Percentiles rank a stretch among this genome's conserved stretches.
Conservation (phyloP, 1,140 invertebrate genomes). For the Latrodectus geometricus region DNA sequence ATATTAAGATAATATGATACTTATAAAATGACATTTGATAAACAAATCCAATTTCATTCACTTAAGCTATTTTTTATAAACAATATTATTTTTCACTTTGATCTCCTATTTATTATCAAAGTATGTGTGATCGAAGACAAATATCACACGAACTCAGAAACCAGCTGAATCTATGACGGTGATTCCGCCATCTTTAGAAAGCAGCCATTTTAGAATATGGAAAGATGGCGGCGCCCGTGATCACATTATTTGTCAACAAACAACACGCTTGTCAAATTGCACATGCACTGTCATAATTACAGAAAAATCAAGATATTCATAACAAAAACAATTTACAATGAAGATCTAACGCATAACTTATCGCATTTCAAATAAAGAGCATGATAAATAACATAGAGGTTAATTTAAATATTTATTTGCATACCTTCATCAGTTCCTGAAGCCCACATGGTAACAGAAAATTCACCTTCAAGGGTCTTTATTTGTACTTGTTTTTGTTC, state of each 20-base stretch:
- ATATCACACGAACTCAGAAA: no score
- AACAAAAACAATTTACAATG: not conserved
- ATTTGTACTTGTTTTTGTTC: slow-evolving; percentile 99
- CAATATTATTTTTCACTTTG: no score
- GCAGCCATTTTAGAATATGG: slow-evolving; percentile 49
- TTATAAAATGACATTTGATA: no score
- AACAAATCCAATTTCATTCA: no score
- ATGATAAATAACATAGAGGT: not conserved
- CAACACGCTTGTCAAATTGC: slow-evolving; percentile 1
- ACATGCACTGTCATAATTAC: not conserved
- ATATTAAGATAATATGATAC: no score
- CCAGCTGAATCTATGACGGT: no score
- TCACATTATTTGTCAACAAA: slow-evolving; percentile 52
- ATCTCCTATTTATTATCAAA: no score
- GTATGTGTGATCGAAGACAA: no score
- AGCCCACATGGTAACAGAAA: slow-evolving; percentile 99
- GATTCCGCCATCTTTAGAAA: not conserved
- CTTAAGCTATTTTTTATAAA: no score
- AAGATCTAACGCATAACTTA: not conserved
- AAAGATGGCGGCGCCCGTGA: slow-evolving; percentile 59
- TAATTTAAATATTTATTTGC: not conserved
- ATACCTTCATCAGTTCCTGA: slow-evolving; percentile 89
- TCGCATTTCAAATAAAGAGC: not conserved
- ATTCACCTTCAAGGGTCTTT: slow-evolving; percentile 97
- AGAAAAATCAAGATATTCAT: not conserved